Evolutionary conservation across 2,113 vertebrate genomes (phyloP), one percentile per base, ranked within the genome.

Genomic region (Cyanoliseus patagonus): DNA sequence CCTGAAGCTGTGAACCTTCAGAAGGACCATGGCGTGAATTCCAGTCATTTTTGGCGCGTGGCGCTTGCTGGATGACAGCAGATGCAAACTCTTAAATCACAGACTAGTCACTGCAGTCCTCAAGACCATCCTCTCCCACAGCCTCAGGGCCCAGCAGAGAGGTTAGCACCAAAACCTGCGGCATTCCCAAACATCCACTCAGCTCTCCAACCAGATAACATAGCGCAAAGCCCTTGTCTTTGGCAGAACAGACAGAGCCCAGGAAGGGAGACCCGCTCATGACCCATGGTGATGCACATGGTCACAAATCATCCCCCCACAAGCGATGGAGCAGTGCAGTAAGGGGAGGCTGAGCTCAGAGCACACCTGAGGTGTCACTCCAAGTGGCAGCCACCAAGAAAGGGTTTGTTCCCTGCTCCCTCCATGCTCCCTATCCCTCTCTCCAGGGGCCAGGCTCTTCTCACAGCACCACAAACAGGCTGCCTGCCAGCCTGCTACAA

Each of bases 31-130:
- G 62, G 85, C 42, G 55, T 95, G 86, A 90, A 87, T 94, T 94
- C 87, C 82, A 88, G 64, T 68, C 69, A 90, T 91, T 93, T 95
- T 80, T 94, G 93, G 92, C 86, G 88, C 0, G 0, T 61, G 27
- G 37, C 44, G 10, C 88, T 90, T 77, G 63, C 94, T 97, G 85
- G 70, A 86, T 89, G 77, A 86, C 51, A 96, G 74, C 51, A 85
- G 87, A 80, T 69, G 18, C 79, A 77, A 93, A 37, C 78, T 73
- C 92, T 83, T 94, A 87, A 94, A 95, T 86, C 77, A 69, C 27
- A 30, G 70, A 73, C 82, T 57, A 83, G 88, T 51, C 93, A 88
- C n/a, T 7, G 3, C 46, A 75, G 64, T 87, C 61, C 55, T 57
- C 42, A 82, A 1, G 39, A 66, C 22, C 0, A 2, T 63, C 66